Percentiles rank a stretch among this genome's conserved stretches.
Conservation (phyloP, 1,140 invertebrate genomes). For the Papilio xuthus region DNA sequence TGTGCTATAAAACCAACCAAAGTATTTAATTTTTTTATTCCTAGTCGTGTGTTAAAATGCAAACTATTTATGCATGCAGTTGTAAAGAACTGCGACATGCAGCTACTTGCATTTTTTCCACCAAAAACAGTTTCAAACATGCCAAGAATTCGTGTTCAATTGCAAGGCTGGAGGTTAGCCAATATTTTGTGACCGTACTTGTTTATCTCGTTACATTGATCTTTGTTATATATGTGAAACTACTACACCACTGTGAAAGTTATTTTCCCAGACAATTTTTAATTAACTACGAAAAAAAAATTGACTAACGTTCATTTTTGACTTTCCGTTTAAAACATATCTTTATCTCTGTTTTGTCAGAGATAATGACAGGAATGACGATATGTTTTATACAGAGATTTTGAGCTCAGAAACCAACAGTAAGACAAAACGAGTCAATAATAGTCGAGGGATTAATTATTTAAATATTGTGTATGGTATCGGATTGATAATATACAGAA, state of each 20-base stretch:
- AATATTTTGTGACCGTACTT: slow-evolving; percentile 22
- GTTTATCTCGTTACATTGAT: slow-evolving; percentile 25
- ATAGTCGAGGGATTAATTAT: too few species aligned
- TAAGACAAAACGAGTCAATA: too few species aligned
- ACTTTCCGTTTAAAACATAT: too few species aligned
- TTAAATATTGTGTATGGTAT: too few species aligned
- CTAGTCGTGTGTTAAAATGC: neutral
- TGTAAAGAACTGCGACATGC: slow-evolving; percentile 16
- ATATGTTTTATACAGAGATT: too few species aligned
- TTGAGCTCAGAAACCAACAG: too few species aligned
- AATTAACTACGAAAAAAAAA: too few species aligned
- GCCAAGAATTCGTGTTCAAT: slow-evolving; percentile 36
- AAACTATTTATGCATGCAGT: slow-evolving; percentile 13
- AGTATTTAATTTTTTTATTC: neutral
- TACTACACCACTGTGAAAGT: neutral
- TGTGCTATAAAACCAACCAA: neutral
- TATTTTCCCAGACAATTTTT: neutral
- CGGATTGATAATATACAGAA: too few species aligned
- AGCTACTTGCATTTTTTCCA: neutral
- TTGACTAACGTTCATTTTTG: too few species aligned
- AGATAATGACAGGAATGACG: too few species aligned
- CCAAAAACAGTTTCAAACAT: slow-evolving; percentile 31
- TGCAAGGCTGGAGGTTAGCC: slow-evolving; percentile 13
- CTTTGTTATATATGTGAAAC: slow-evolving; percentile 1
- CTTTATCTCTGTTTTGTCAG: too few species aligned